Evolutionary conservation across 30 jellyfish, hydroid and myxozoan species (phyloP).

Genomic region (Rhopilema esculentum): DNA sequence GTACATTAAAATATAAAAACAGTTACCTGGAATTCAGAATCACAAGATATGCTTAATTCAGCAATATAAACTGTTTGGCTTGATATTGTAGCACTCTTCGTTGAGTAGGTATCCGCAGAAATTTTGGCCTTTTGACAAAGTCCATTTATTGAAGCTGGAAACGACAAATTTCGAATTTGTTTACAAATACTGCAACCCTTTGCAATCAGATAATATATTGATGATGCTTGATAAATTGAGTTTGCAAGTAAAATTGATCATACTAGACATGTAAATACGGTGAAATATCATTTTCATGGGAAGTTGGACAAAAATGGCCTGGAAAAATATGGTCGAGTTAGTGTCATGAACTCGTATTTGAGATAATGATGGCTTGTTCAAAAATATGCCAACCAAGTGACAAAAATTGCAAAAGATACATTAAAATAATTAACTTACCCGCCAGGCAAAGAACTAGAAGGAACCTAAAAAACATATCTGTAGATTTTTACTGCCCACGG

Average conservation of each 20-base stretch:
- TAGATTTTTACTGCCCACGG: not conserved
- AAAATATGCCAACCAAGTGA: not conserved
- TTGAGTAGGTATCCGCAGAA: constrained; percentile 72
- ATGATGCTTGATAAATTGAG: not conserved
- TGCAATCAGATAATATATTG: not conserved
- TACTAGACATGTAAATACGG: not conserved
- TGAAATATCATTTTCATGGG: too few relatives aligned
- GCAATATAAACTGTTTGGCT: constrained; percentile 83
- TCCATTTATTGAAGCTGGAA: constrained; percentile 61
- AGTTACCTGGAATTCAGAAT: constrained; percentile 41
- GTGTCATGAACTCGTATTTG: too few relatives aligned
- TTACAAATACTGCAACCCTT: not conserved
- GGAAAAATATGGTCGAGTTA: too few relatives aligned
- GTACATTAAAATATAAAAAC: too few relatives aligned
- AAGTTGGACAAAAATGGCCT: too few relatives aligned
- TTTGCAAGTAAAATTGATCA: not conserved
- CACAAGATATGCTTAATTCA: constrained; percentile 79
- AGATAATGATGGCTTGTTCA: not conserved
- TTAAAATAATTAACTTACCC: constrained; percentile 9
- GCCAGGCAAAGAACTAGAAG: constrained; percentile 42
- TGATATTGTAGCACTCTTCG: constrained; percentile 79
- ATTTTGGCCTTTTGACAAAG: constrained; percentile 77
- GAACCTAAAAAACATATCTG: constrained; percentile 24
- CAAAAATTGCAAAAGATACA: too few relatives aligned
- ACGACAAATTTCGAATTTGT: not conserved